Evolutionary conservation across 1,140 invertebrate species (phyloP), one percentile per base, ranked within the genome.

Genomic region (Drosophila lini): DNA sequence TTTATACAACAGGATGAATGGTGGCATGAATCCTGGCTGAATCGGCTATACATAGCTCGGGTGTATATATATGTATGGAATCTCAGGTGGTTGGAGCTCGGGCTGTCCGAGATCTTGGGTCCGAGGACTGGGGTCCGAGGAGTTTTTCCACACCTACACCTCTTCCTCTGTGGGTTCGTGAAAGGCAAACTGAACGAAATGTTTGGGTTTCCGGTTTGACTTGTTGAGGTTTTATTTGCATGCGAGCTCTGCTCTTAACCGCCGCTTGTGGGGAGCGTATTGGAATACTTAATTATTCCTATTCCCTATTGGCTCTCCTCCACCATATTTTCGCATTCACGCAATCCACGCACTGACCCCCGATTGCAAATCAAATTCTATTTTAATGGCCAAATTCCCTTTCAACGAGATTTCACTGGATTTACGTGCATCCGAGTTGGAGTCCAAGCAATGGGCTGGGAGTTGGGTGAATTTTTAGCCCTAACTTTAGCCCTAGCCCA

Each of bases 211-310:
- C 83, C 75, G 75, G 67, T 79, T 68, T 88, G 83, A 89, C 83
- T 88, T 83, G 83, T 89, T 83, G 84, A 88, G 83, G 83, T 84
- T 89, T 83, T 57, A 88, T 88, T 88, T 88, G 83, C 84, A 88
- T 89, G 80, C 84, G 36, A 70, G 57, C 42, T 28, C 48, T 67
- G 56, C 59, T 75, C 58, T 57, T 22, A 41, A 25, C 68, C 45
- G 40, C 53, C 57, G 53, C 50, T 45, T 38, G 69, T 45, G 59
- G 68, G 15, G 10, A 56, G 53, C 41, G 52, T 73, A 81, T 65
- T 81, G 55, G 55, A 77, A 78, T 89, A 67, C 67, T 83, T 80
- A 84, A 89, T 88, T 83, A 88, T 80, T 89, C 70, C 74, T 80
- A 77, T 84, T 84, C 74, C 76, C 75, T 71, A 78, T 83, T 88